These are phyloP conservation scores for Drosophila dunni DNA, from an alignment of 1,140 invertebrate genomes.

Conservation along the genomic window DNA sequence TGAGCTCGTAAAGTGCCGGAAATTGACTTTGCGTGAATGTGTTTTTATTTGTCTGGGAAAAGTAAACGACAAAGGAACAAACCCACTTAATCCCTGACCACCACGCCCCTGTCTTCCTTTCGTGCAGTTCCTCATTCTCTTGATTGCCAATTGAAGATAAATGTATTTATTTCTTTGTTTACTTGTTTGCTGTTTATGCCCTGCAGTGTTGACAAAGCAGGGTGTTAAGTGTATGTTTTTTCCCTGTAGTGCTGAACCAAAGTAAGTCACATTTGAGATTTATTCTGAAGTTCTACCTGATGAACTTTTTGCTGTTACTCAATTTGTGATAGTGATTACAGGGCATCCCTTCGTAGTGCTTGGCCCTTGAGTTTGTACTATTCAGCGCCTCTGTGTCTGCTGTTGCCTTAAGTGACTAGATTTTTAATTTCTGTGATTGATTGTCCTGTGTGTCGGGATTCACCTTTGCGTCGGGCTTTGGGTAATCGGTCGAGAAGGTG, in stretches of 20 bases:
- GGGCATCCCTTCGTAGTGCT: conserved; percentile 1
- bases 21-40: conserved; percentile 38
- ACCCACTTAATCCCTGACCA: conserved; percentile 5
- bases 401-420: conserved; percentile 33
- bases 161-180: conserved; percentile 45
- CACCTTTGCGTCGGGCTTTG: neutral
- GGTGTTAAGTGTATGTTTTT: neutral
- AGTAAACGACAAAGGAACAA: conserved; percentile 23
- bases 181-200: conserved; percentile 8
- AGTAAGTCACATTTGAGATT: too few relatives aligned
- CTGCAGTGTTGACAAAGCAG: neutral
- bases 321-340: neutral
- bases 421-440: conserved; percentile 65
- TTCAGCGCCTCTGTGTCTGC: conserved; percentile 9
- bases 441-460: conserved; percentile 23
- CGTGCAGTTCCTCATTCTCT: neutral
- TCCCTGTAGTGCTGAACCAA: too few relatives aligned
- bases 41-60: conserved; percentile 36
- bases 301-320: too few relatives aligned
- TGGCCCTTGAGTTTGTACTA: neutral
- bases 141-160: conserved; percentile 37
- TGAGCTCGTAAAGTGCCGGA: conserved; percentile 36
- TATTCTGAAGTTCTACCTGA: too few relatives aligned
- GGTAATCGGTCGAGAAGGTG: conserved; percentile 6
- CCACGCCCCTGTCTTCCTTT: too few relatives aligned